Evolutionary conservation across 2,113 vertebrate genomes (phyloP).

Genomic region (Odobenus rosmarus): DNA sequence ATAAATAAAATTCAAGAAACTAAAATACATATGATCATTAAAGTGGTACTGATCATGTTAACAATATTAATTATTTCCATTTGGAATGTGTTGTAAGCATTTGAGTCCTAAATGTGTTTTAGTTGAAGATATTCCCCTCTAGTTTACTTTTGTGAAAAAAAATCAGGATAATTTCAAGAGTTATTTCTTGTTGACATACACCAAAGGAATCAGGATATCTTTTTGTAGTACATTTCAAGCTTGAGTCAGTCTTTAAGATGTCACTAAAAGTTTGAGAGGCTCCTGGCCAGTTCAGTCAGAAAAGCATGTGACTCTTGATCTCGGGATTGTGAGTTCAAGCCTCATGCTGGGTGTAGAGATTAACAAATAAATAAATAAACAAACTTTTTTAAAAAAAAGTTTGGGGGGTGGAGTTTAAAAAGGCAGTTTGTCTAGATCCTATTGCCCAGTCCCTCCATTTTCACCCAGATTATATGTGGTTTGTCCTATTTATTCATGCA

Average conservation of each 20-base stretch:
- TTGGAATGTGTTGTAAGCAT: background rate
- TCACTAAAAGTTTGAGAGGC: background rate
- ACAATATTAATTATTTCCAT: background rate
- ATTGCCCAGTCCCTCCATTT: background rate
- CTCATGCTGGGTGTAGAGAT: background rate
- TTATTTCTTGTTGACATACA: slow-evolving; percentile 10
- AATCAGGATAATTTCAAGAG: background rate
- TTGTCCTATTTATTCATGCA: background rate
- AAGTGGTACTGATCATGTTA: background rate
- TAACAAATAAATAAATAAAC: background rate
- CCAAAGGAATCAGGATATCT: background rate
- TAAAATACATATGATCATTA: background rate
- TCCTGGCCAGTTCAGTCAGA: background rate
- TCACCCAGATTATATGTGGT: background rate
- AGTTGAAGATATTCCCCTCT: background rate
- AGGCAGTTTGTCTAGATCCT: background rate
- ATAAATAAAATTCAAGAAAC: slow-evolving; percentile 41
- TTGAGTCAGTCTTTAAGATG: background rate
- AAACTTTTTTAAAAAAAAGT: background rate
- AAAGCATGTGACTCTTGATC: background rate
- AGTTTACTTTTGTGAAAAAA: slow-evolving; percentile 20
- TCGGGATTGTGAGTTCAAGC: background rate
- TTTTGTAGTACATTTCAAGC: background rate
- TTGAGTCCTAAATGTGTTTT: background rate
- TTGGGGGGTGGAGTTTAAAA: background rate